Percentiles rank a stretch among this genome's conserved stretches.
Conservation (phyloP, 1,140 invertebrate species). For the Pygmarrhopalites habei region DNA sequence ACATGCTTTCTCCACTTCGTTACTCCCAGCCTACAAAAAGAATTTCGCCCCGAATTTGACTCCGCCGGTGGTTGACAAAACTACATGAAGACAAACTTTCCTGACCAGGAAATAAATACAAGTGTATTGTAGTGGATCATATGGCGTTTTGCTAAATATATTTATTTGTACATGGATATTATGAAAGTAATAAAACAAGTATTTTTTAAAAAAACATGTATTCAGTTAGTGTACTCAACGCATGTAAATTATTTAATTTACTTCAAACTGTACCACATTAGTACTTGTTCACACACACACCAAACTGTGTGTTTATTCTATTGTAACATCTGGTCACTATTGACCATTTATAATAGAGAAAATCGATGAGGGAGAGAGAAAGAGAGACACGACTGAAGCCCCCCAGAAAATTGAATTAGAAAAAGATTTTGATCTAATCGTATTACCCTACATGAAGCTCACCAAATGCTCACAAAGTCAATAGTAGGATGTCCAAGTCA, state of each 20-base stretch:
- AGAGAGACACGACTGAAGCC: background rate
- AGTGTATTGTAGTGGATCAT: too few species aligned
- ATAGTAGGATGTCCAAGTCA: background rate
- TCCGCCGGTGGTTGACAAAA: too few species aligned
- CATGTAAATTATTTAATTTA: background rate
- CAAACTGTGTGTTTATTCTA: background rate
- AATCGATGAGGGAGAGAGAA: background rate
- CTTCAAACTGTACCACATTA: background rate
- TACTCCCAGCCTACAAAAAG: too few species aligned
- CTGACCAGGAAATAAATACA: too few species aligned
- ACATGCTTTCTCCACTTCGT: background rate
- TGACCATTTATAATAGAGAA: background rate
- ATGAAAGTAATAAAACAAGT: too few species aligned
- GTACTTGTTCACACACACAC: background rate
- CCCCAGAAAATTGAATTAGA: conserved; percentile 10
- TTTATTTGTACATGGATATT: too few species aligned
- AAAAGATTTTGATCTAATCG: background rate
- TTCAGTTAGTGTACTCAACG: too few species aligned
- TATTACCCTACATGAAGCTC: background rate
- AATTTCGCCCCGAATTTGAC: too few species aligned
- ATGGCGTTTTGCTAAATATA: too few species aligned
- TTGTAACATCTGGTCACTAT: background rate
- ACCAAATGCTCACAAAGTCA: background rate
- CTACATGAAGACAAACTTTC: too few species aligned
- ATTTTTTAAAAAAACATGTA: too few species aligned